Evolutionary conservation across 1,140 invertebrate genomes (phyloP), one percentile per base, ranked within the genome.

Genomic region (Heterodera schachtii): DNA sequence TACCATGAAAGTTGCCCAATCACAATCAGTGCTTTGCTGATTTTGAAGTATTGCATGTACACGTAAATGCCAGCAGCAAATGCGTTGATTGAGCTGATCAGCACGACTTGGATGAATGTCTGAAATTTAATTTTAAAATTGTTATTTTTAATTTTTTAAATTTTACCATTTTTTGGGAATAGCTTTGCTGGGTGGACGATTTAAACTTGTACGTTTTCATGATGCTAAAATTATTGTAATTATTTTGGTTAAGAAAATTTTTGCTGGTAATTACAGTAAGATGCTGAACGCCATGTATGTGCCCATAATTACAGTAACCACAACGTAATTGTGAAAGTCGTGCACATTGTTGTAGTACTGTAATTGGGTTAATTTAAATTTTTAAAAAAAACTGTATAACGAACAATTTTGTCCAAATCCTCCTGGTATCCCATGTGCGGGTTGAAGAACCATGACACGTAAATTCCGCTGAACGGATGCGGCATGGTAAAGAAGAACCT

Each of bases 401-500:
- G 21, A 11, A 3, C 71, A 49, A 44, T 86, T 83, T 57, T 75
- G 43, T 43, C 73, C 76, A 73, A 79, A 43, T 78, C 80, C 19
- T 80, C 77, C 64, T 57, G 21, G 73, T 81, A 81, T 9, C 80
- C 78, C 43, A 81, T 47, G 52, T 81, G 70, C 8, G 80, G 80
- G 64, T 81, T 81, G 46, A 78, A 81, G 70, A 81, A 81, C 80
- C 80, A 81, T 7, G 80, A 66, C 21, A 81, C 77, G 3, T 78
- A 57, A 44, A 81, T 81, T 21, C 80, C 80, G 49, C 70, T 81
- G 46, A 81, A 81, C 16, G 71, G 52, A 57, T 60, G 60, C 31
- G 80, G 80, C 46, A 79, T 81, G 43, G 85, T 87, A n/a, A 83
- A 86, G 11, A 86, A 6, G 7, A 70, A 69, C 57, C 85, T 86